Conservation (phyloP, 2,113 vertebrate species). For the Pterophyllum scalare region DNA sequence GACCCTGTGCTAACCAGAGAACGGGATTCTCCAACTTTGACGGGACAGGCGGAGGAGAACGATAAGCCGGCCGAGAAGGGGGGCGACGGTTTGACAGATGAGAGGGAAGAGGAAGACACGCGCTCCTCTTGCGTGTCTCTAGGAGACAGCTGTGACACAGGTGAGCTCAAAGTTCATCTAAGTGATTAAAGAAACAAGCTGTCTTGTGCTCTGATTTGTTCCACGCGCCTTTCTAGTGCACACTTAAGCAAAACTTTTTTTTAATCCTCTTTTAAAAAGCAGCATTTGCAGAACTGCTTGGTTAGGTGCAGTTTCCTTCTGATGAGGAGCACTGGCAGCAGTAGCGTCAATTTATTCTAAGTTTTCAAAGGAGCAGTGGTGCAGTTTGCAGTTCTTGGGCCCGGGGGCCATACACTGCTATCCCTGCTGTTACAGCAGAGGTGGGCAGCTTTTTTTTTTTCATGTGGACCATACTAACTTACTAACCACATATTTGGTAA, state of each 20-base stretch:
- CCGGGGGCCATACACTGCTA: not conserved
- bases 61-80: slow-evolving; percentile 60
- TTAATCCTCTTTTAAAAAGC: not conserved
- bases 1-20: slow-evolving; percentile 73
- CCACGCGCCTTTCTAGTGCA: not conserved
- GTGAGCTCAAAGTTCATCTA: slow-evolving; percentile 22
- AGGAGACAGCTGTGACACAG: slow-evolving; percentile 52
- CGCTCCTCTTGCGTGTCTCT: slow-evolving; percentile 33
- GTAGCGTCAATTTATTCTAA: not conserved
- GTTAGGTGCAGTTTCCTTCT: not conserved
- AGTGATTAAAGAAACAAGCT: not conserved
- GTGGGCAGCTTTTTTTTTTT: not conserved
- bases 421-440: not conserved
- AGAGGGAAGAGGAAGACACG: slow-evolving; percentile 58
- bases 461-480: not conserved
- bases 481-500: not conserved
- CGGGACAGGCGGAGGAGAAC: slow-evolving; percentile 71
- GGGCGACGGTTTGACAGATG: slow-evolving; percentile 44
- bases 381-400: not conserved
- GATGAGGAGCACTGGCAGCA: not conserved
- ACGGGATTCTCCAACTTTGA: slow-evolving; percentile 80
- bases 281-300: not conserved
- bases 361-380: not conserved
- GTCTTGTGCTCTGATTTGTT: not conserved
- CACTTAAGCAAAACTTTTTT: not conserved